Evolutionary conservation across 2,888 invertebrate species (phyloP).

Genomic region (Caenorhabditis sp.): DNA sequence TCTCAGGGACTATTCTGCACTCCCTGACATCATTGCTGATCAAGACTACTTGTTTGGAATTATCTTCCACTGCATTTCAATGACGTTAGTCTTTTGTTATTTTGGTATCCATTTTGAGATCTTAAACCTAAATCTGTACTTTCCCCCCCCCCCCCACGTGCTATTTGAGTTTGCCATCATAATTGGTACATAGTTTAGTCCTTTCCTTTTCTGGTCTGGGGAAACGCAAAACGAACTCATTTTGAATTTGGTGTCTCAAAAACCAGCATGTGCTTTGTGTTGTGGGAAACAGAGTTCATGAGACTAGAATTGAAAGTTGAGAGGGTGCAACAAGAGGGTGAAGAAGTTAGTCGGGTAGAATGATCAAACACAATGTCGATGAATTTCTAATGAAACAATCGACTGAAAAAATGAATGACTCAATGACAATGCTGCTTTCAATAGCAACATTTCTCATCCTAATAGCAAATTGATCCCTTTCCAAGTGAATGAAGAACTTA

Average conservation of each 20-base stretch:
- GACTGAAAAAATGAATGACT: conserved; percentile 5
- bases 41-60: conserved; percentile 81
- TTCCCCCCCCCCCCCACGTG: too few species aligned
- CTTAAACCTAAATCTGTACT: background rate
- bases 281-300: conserved; percentile 13
- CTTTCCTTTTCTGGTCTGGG: background rate
- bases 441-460: too few species aligned
- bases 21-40: conserved; percentile 73
- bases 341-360: conserved; percentile 37
- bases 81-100: conserved; percentile 78
- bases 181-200: background rate
- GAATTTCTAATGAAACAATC: conserved; percentile 19
- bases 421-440: conserved; percentile 10
- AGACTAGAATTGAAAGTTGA: conserved; percentile 17
- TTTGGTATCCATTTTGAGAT: too few species aligned
- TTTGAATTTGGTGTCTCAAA: background rate
- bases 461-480: too few species aligned
- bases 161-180: background rate
- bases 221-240: background rate
- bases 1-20: conserved; percentile 78
- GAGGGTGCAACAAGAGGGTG: background rate
- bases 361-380: conserved; percentile 48
- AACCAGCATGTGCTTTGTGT: conserved; percentile 7
- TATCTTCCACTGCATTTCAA: conserved; percentile 82
- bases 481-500: too few species aligned